A percentile compares a stretch with the other conserved stretches of the same genome.
These are phyloP conservation scores for Conger conger DNA, from an alignment of 2,113 vertebrate genomes.

Conservation along the genomic window DNA sequence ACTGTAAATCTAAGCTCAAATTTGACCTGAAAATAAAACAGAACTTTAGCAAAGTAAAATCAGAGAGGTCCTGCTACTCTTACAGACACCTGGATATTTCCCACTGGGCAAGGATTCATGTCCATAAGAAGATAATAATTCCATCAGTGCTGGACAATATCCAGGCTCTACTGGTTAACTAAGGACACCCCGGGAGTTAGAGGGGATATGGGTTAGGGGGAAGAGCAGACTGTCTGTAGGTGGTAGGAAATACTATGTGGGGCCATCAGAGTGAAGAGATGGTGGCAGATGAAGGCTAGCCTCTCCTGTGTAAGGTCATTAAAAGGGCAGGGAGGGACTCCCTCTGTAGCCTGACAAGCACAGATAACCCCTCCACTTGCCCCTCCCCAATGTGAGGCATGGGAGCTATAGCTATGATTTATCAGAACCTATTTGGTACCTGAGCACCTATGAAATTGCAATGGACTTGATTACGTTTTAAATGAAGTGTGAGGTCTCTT, in stretches of 20 bases:
- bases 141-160: background rate
- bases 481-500: conserved; percentile 70
- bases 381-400: conserved; percentile 31
- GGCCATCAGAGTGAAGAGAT: conserved; percentile 17
- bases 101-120: background rate
- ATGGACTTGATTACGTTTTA: conserved; percentile 79
- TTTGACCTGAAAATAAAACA: background rate
- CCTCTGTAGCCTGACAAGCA: conserved; percentile 55
- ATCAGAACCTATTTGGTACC: conserved; percentile 71
- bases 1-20: background rate
- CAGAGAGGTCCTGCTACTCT: background rate
- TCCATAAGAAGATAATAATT: background rate
- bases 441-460: conserved; percentile 74
- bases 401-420: conserved; percentile 67
- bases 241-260: conserved; percentile 18
- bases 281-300: background rate
- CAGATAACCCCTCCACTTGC: conserved; percentile 62
- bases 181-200: background rate
- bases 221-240: background rate
- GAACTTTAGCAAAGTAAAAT: background rate
- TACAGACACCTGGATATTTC: background rate
- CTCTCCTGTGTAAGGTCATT: conserved; percentile 24
- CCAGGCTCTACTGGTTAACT: background rate
- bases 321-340: conserved; percentile 10
- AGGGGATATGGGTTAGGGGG: background rate